phyloP scores from a whole-genome alignment of 2,797 vertebrate genomes.

The Denticeps clupeoides region DNA sequence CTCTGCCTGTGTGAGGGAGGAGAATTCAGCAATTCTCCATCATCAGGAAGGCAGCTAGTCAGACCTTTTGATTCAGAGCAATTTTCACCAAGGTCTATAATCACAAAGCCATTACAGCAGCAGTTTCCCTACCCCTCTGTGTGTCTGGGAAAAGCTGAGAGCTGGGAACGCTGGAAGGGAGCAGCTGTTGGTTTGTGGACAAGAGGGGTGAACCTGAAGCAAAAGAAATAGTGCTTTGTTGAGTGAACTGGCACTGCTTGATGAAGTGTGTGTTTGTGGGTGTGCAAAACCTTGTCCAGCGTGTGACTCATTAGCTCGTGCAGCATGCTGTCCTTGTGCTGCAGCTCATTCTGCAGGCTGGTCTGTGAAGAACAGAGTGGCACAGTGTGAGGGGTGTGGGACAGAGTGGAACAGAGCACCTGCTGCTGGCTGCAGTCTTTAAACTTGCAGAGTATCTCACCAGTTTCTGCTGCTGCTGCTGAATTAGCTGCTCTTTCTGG shows the following conservation, averaged over 20 bases:
- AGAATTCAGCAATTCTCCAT: too few relatives aligned
- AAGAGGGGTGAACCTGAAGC: too few relatives aligned
- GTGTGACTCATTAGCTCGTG: slow-evolving; percentile 71
- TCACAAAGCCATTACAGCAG: neutral
- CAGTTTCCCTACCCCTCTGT: slow-evolving; percentile 63
- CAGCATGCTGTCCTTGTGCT: slow-evolving; percentile 67
- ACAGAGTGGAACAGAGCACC: slow-evolving; percentile 41
- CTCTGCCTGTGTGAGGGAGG: slow-evolving; percentile 66
- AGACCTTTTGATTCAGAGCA: too few relatives aligned
- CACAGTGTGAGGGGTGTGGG: neutral
- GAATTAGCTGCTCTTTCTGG: slow-evolving; percentile 82
- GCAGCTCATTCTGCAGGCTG: slow-evolving; percentile 72
- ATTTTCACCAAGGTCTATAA: too few relatives aligned
- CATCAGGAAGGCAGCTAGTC: too few relatives aligned
- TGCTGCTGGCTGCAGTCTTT: slow-evolving; percentile 69
- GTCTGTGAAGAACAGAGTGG: slow-evolving; percentile 45
- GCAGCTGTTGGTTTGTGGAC: neutral
- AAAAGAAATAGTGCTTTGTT: too few relatives aligned
- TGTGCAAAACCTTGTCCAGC: slow-evolving; percentile 62
- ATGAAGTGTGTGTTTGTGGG: neutral
- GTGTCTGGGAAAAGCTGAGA: slow-evolving; percentile 18
- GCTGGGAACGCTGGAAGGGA: neutral
- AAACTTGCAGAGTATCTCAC: slow-evolving; percentile 66
- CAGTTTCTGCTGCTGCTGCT: slow-evolving; percentile 79
- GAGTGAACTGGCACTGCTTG: too few relatives aligned